Conservation (phyloP, 2,797 vertebrate genomes). For the Cheirogaleus major region DNA sequence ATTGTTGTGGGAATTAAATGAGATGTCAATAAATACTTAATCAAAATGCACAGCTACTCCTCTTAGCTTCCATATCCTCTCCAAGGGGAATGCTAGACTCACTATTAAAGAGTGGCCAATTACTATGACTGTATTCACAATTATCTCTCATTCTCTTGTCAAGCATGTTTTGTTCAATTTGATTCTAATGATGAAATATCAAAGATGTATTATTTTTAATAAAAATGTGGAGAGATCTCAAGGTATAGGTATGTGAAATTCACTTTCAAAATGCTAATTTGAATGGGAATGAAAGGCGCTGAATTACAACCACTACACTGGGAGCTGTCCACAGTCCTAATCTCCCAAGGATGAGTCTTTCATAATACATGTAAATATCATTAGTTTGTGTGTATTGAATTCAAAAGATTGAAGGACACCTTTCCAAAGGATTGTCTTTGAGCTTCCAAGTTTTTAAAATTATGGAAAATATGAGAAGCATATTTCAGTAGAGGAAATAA, state of each 20-base stretch:
- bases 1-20: slow-evolving; percentile 7
- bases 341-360: background rate
- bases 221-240: background rate
- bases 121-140: background rate
- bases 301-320: background rate
- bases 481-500: background rate
- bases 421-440: background rate
- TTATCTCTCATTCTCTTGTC: background rate
- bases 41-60: background rate
- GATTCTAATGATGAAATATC: background rate
- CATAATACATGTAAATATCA: background rate
- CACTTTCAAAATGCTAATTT: background rate
- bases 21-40: slow-evolving; percentile 14
- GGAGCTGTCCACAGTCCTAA: background rate
- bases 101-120: background rate
- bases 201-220: slow-evolving; percentile 10
- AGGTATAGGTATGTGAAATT: background rate
- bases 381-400: background rate
- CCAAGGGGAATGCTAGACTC: background rate
- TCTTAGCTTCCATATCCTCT: background rate
- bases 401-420: background rate
- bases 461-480: background rate
- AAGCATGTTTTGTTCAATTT: background rate
- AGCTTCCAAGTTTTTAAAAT: background rate
- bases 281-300: background rate